Base-by-base conservation (phyloP, 2,113 vertebrate genomes). In the Salvelinus alpinus region DNA sequence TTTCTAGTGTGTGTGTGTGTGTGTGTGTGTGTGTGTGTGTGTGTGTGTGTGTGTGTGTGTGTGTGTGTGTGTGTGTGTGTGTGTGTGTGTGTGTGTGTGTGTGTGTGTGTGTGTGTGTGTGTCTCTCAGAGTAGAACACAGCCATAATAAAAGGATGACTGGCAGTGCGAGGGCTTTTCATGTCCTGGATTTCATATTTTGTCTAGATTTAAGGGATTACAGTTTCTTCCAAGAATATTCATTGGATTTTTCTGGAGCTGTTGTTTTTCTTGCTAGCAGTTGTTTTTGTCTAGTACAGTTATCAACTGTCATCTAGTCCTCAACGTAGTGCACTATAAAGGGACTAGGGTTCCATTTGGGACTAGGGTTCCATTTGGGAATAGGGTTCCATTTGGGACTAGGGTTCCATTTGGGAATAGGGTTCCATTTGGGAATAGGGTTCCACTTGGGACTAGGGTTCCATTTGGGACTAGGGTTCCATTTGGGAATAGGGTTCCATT, bases 151-250 rank as follows among this genome's bases (percentile, higher is more conserved):
- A 92, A 90, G 86, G 80, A 81, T 79, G 82, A 51, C 82, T 87
- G 85, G 83, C 80, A 86, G 84, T 51, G 71, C 71, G 60, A 80
- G 85, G 78, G 87, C 84, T 91, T 88, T 90, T 84, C 86, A 85
- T 89, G 89, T 80, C 84, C 85, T 88, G 87, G 86, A 89, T 92
- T 90, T 88, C 74, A 57, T 79, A 84, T 88, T 90, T 87, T 89
- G 88, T 91, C 86, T 85, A 91, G 87, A 90, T 92, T 89, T 34
- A 91, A 90, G 86, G 87, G 88, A 91, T 90, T 91, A 88, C 80
- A 84, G 1, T 64, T 88, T 88, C 85, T 87, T 87, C 86, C 79
- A 65, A 87, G 87, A 76, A 84, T 83, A 86, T 82, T 88, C 81
- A 86, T 18, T 27, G 1, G 16, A 59, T 57, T 73, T 57, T 75